Conservation (phyloP, 2,797 vertebrate genomes). For the Melanogrammus aeglefinus region DNA sequence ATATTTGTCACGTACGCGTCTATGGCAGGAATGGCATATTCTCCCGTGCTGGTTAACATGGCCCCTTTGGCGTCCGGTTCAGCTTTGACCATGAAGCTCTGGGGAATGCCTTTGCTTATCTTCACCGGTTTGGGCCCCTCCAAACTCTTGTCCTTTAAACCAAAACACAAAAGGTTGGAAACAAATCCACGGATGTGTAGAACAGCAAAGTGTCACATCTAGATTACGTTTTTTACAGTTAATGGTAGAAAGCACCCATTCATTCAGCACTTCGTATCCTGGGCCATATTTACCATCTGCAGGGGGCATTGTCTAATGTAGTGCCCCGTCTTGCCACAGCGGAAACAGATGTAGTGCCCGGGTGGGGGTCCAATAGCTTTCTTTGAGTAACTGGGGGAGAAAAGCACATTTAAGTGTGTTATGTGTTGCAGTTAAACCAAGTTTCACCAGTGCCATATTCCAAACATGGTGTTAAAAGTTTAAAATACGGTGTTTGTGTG, state of each 20-base stretch:
- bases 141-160: conserved; percentile 86
- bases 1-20: conserved; percentile 84
- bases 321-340: conserved; percentile 95
- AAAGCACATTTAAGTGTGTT: neutral
- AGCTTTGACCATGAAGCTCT: conserved; percentile 99
- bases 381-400: conserved; percentile 88
- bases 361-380: conserved; percentile 93
- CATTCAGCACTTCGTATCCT: neutral
- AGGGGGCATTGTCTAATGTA: conserved; percentile 95
- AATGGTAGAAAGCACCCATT: neutral
- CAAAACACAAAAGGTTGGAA: neutral
- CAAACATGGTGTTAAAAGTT: neutral
- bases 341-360: conserved; percentile 92
- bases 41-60: conserved; percentile 98
- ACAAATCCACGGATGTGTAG: neutral
- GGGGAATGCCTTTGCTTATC: conserved; percentile 98
- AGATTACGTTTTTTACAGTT: neutral
- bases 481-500: neutral
- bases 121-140: conserved; percentile 91
- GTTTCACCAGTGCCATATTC: neutral
- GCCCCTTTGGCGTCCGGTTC: conserved; percentile 96
- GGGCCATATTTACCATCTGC: conserved; percentile 80
- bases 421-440: neutral
- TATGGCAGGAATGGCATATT: conserved; percentile 97
- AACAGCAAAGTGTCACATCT: neutral